A percentile compares a stretch with the other conserved stretches of the same genome.
Evolutionary conservation across 2,888 invertebrate genomes (phyloP).

Genomic region (Stomorhina lunata): DNA sequence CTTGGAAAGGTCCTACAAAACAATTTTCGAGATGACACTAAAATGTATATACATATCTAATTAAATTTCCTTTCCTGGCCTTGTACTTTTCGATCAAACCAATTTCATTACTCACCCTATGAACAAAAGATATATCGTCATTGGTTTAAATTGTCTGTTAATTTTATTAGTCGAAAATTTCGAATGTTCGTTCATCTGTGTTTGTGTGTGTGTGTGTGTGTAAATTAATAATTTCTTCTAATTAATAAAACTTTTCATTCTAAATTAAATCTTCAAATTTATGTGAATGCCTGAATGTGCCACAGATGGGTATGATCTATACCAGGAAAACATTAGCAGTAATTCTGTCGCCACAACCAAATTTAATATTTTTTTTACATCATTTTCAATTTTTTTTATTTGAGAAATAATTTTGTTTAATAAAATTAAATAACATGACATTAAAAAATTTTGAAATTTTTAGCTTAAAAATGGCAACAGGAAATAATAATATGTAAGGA

Average conservation of each 20-base stretch:
- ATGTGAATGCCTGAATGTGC: constrained; percentile 7
- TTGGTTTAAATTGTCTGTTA: constrained; percentile 17
- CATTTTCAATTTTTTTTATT: too few relatives aligned
- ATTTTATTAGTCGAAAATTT: constrained; percentile 25
- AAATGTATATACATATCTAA: too few relatives aligned
- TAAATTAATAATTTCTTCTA: constrained; percentile 33
- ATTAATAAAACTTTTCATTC: constrained; percentile 46
- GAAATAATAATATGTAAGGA: too few relatives aligned
- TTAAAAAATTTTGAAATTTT: too few relatives aligned
- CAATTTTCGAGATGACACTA: too few relatives aligned
- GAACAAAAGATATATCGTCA: constrained; percentile 15
- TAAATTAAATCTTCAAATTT: constrained; percentile 35
- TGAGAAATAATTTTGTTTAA: too few relatives aligned
- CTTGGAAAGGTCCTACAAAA: too few relatives aligned
- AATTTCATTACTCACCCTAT: neutral
- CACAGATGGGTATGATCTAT: constrained; percentile 8
- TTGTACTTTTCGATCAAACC: neutral
- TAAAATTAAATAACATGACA: too few relatives aligned
- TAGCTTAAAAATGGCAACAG: too few relatives aligned
- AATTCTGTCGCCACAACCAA: constrained; percentile 4
- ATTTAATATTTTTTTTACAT: constrained; percentile 11
- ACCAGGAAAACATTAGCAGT: constrained; percentile 38
- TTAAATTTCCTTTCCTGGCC: neutral
- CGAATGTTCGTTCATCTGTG: too few relatives aligned
- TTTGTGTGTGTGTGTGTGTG: too few relatives aligned